Percentiles rank a stretch among this genome's conserved stretches.
Conservation (phyloP, 2,888 invertebrate genomes). For the Xylophagus ater region DNA sequence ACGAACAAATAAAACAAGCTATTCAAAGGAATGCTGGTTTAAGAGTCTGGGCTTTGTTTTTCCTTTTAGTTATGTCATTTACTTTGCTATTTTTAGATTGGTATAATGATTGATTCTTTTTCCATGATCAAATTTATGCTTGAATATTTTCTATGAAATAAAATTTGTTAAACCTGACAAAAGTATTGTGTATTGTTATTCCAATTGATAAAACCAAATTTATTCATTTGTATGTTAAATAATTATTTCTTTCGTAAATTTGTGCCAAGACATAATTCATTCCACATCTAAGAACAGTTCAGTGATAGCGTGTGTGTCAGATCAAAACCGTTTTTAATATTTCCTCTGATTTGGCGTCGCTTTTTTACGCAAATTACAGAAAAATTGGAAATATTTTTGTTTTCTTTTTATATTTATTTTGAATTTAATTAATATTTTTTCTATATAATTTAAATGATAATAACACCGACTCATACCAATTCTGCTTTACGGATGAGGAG, state of each 20-base stretch:
- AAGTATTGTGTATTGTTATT: too few species aligned
- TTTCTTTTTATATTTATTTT: too few species aligned
- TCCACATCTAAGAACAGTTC: too few species aligned
- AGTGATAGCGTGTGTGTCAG: constrained; percentile 6
- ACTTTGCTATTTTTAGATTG: constrained; percentile 93
- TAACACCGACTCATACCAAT: constrained; percentile 32
- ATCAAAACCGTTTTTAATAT: constrained; percentile 8
- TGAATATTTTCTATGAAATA: too few species aligned
- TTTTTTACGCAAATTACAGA: constrained; percentile 1
- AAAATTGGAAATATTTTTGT: too few species aligned
- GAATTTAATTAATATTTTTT: not conserved
- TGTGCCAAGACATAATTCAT: too few species aligned
- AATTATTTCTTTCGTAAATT: too few species aligned
- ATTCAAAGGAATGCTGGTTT: constrained; percentile 95
- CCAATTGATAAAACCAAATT: too few species aligned
- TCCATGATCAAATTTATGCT: too few species aligned
- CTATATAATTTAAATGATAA: constrained; percentile 15
- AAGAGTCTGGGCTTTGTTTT: constrained; percentile 89
- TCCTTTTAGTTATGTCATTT: constrained; percentile 90
- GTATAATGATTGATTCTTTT: constrained; percentile 90
- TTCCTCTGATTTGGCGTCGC: constrained; percentile 1
- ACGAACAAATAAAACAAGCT: constrained; percentile 93
- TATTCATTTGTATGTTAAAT: too few species aligned
- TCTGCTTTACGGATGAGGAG: constrained; percentile 32
- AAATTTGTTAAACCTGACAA: too few species aligned